A percentile compares a stretch with the other conserved stretches of the same genome.
phyloP scores from a whole-genome alignment of 2,888 invertebrate species.

The Octodonta nipae region DNA sequence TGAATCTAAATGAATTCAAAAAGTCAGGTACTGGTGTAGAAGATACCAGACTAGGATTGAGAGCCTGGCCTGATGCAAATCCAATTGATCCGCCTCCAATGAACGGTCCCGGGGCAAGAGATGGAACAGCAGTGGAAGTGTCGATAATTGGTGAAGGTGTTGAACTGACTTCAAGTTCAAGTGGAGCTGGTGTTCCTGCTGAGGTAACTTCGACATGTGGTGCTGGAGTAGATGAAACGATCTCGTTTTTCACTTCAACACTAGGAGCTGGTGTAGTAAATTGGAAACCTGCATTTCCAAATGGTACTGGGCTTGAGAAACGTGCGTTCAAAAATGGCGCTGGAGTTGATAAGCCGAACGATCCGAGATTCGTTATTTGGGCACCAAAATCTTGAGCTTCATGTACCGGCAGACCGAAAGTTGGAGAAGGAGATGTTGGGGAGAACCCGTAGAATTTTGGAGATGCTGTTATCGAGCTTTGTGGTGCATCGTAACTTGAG shows the following conservation, averaged over 20 bases:
- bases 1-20: too few relatives aligned
- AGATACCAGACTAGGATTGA: neutral
- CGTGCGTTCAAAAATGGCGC: neutral
- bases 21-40: neutral
- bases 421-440: constrained; percentile 5
- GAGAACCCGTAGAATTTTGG: neutral
- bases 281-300: neutral
- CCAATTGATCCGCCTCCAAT: too few relatives aligned
- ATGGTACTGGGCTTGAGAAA: neutral
- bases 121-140: neutral
- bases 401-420: constrained; percentile 5
- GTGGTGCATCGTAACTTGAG: constrained; percentile 34
- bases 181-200: constrained; percentile 8
- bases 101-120: too few relatives aligned
- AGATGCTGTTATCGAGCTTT: constrained; percentile 15
- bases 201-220: constrained; percentile 5
- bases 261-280: constrained; percentile 1
- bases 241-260: neutral
- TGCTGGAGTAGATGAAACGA: constrained; percentile 4
- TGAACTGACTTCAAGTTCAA: constrained; percentile 5
- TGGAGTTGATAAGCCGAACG: constrained; percentile 7
- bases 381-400: constrained; percentile 8
- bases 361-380: neutral
- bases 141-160: neutral
- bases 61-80: too few relatives aligned